Evolutionary conservation across 35 echinoderm and acorn worm species (phyloP), one percentile per base, ranked within the genome.

Genomic region (Ptychodera flava): DNA sequence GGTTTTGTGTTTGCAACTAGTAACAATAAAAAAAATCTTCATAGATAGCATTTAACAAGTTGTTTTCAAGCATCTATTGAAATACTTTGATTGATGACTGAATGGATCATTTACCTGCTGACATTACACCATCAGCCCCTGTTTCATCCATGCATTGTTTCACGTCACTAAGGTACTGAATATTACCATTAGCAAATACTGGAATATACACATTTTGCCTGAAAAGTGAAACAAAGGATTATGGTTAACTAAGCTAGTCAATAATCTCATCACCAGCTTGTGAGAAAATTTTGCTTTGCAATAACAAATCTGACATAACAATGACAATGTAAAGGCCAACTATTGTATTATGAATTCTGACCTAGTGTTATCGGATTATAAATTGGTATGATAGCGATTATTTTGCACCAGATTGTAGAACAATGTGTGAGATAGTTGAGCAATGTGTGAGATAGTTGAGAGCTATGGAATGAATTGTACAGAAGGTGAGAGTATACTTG

Each of bases 141-240:
- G 95, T 97, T 45, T 97, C 94, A 31, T 83, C 76, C 33, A 97
- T 77, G 78, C 95, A 97, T 84, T 83, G 80, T 38, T 97, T 36
- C 32, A 93, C 90, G 85, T 97, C 95, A 82, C 77, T 79, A 28
- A 91, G 36, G 22, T 86, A 97, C 37, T 97, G 95, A 78, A 97
- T 91, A 86, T 97, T 97, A 84, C 95, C 95, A 91, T 97, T 97
- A 31, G 95, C 89, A 85, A 93, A 91, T 0, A 97, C 95, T 35
- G 95, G 95, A 33, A 97, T 89, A 29, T 78, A 89, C 31, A 97
- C 79, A 84, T 80, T 88, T 36, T 93, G 78, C 81, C 95, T 93
- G 86, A 75, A 80, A 87, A 88, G n/a, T 33, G 78, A 91, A 28
- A 38, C 36, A 37, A 33, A 64, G 1, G 38, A 16, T 78, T 35